A percentile compares a stretch with the other conserved stretches of the same genome.
These are phyloP conservation scores for Goniozus legneri DNA, from an alignment of 1,140 invertebrate species.

Conservation along the genomic window DNA sequence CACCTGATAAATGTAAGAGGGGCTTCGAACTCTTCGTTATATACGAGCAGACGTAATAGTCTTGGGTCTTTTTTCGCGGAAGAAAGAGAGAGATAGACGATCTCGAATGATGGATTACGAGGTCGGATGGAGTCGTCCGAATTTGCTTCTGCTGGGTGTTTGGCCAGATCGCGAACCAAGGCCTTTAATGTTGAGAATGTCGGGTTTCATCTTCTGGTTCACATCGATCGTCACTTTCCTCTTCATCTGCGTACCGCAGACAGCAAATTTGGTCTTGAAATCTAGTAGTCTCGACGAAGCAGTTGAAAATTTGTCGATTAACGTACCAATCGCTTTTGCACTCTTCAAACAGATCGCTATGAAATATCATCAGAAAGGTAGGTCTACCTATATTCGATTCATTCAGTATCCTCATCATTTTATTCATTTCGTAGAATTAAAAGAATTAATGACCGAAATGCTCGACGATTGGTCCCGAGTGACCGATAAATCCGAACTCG, in stretches of 20 bases:
- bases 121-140: slow-evolving; percentile 12
- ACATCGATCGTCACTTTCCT: not conserved
- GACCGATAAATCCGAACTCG: not conserved
- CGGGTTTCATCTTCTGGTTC: slow-evolving; percentile 4
- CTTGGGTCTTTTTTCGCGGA: not conserved
- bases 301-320: slow-evolving; percentile 14
- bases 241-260: slow-evolving; percentile 10
- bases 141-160: slow-evolving; percentile 9
- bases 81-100: no score
- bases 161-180: slow-evolving; percentile 11
- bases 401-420: no score
- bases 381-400: not conserved
- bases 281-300: slow-evolving; percentile 1
- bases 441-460: slow-evolving; percentile 3
- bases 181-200: not conserved
- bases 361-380: slow-evolving; percentile 6
- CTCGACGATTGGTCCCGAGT: slow-evolving; percentile 10
- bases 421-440: not conserved
- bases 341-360: slow-evolving; percentile 7
- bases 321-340: slow-evolving; percentile 11
- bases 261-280: slow-evolving; percentile 2
- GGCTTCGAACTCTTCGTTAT: no score
- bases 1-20: no score
- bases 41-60: not conserved
- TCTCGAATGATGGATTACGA: slow-evolving; percentile 14